Evolutionary conservation across 2,888 invertebrate genomes (phyloP), one percentile per base, ranked within the genome.

Genomic region (Amphipoea oculea): DNA sequence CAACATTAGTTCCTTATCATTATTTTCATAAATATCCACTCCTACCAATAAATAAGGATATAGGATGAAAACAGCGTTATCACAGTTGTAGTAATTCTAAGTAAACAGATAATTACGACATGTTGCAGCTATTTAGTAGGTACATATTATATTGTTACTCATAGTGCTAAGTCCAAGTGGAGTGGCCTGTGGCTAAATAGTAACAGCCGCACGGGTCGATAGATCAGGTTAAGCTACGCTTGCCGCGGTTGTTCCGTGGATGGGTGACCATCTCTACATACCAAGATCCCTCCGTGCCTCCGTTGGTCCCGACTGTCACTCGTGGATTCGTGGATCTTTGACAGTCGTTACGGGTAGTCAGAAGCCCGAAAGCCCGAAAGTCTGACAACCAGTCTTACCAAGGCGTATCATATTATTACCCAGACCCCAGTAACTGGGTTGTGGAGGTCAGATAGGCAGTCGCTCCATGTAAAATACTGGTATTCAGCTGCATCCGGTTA

Each of bases 51-150:
- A 29, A 40, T 40, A 14, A 11, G n/a, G 40, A 60, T 70, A 3
- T 36, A 51, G 4, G 69, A 60, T 70, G 51, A 81, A 81, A 70
- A 81, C 83, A 77, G 20, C 51, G 42, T 77, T 70, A 83, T 77
- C 69, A n/a, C n/a, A 70, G 23, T 40, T 40, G 51, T n/a, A 60
- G 57, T 54, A n/a, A 17, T 12, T 65, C 12, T 42, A 23, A 77
- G 42, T 77, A 83, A 57, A 76, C n/a, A 51, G 63, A 76, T 81
- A 80, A 40, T 60, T 5, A 81, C 12, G 40, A 14, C 51, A 12
- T 48, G 40, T 60, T 36, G 2, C 5, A 40, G 20, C 4, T 62
- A 68, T 51, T 29, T 23, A 29, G 7, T 73, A 17, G 29, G 29
- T 4, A 40, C 0, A 0, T 5, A 40, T 42, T 14, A 29, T 7